Conservation (phyloP, 1,140 invertebrate genomes). For the Drosophila parabipectinata region DNA sequence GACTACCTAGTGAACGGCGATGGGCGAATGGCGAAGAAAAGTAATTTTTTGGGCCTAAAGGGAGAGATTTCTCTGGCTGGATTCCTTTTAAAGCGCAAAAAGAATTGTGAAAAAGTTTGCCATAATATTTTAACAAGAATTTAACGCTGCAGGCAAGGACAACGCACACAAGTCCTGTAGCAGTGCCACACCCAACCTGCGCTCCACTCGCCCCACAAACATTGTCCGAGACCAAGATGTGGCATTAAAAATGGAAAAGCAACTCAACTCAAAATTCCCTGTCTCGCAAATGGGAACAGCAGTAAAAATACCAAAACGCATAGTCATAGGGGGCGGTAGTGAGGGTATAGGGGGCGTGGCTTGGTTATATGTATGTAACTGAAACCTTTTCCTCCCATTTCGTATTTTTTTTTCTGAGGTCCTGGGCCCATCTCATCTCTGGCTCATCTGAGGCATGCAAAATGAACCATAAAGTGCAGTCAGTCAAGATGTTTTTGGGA, state of each 20-base stretch:
- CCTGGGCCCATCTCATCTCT: constrained; percentile 2
- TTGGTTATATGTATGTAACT: constrained; percentile 29
- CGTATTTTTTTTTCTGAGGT: constrained; percentile 1
- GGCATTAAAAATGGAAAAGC: constrained; percentile 66
- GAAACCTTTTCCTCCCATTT: constrained; percentile 5
- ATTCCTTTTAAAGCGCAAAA: constrained; percentile 45
- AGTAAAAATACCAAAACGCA: constrained; percentile 69
- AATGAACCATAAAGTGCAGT: constrained; percentile 59
- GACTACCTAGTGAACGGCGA: not conserved
- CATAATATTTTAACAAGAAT: constrained; percentile 77
- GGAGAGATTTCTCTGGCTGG: constrained; percentile 17
- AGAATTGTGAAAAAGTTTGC: constrained; percentile 54
- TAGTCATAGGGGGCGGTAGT: constrained; percentile 24
- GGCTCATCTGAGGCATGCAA: constrained; percentile 49
- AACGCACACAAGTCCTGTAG: constrained; percentile 40
- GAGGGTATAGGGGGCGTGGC: constrained; percentile 3
- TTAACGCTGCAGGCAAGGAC: constrained; percentile 72
- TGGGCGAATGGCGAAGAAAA: not conserved
- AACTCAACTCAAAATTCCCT: constrained; percentile 52
- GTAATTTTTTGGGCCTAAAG: constrained; percentile 1
- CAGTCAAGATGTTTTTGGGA: constrained; percentile 43
- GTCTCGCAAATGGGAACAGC: constrained; percentile 56
- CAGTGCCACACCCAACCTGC: not conserved
- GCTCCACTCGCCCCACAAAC: constrained; percentile 11
- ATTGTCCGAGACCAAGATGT: constrained; percentile 55